These are phyloP conservation scores for Microctonus aethiopoides DNA, from an alignment of 2,888 invertebrate genomes.

Conservation along the genomic window DNA sequence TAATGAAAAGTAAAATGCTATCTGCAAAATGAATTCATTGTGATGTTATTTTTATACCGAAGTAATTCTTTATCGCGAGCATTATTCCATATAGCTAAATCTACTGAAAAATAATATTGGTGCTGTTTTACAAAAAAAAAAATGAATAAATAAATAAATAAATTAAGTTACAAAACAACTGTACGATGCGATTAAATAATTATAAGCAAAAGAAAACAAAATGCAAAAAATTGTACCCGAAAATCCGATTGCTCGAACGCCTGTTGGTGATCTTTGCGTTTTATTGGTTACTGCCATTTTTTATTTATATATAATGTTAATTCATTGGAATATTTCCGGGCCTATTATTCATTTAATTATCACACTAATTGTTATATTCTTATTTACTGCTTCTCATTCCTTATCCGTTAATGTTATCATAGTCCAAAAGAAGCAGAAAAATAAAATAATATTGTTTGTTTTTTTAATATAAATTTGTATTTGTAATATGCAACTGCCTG, in stretches of 20 bases:
- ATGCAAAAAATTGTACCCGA: slow-evolving; percentile 41
- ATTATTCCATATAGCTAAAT: slow-evolving; percentile 1
- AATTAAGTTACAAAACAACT: slow-evolving; percentile 1
- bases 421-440: not conserved
- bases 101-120: slow-evolving; percentile 7
- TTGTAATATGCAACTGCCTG: not conserved
- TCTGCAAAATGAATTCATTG: slow-evolving; percentile 31
- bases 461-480: not conserved
- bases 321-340: not conserved
- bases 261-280: slow-evolving; percentile 35
- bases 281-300: not conserved
- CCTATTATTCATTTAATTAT: not conserved
- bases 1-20: no score
- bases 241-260: not conserved
- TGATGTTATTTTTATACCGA: slow-evolving; percentile 50
- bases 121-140: slow-evolving; percentile 19
- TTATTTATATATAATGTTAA: not conserved
- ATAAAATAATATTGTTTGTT: not conserved
- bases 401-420: not conserved
- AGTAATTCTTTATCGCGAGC: slow-evolving; percentile 33
- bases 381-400: not conserved
- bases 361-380: slow-evolving; percentile 15
- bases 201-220: slow-evolving; percentile 6
- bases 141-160: no score
- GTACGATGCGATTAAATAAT: not conserved